Conservation (phyloP, 2,113 vertebrate genomes). For the Cinclus mexicanus region DNA sequence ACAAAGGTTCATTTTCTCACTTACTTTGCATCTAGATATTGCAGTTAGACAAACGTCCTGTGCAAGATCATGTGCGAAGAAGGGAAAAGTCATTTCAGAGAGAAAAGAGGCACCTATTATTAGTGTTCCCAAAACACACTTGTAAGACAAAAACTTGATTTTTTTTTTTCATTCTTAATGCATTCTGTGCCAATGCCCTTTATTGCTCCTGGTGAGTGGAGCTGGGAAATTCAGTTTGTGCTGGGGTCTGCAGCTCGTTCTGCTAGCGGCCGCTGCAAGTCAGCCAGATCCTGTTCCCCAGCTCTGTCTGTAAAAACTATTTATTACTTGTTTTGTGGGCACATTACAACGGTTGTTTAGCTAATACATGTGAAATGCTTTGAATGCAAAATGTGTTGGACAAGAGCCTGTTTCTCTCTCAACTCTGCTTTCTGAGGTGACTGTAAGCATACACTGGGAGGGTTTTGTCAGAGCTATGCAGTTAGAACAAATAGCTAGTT, state of each 20-base stretch:
- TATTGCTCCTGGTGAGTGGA: neutral
- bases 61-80: neutral
- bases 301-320: neutral
- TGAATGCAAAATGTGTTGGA: neutral
- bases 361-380: neutral
- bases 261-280: neutral
- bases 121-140: neutral
- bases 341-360: neutral
- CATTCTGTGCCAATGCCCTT: neutral
- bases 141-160: neutral
- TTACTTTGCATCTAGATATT: neutral
- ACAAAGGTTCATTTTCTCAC: slow-evolving; percentile 2
- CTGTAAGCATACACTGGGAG: neutral
- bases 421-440: neutral
- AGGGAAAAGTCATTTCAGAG: neutral
- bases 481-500: neutral
- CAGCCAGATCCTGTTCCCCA: neutral
- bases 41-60: neutral
- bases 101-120: neutral
- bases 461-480: neutral
- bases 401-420: neutral
- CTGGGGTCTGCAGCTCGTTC: neutral
- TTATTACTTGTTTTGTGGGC: neutral
- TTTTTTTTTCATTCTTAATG: neutral
- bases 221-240: neutral